These are phyloP conservation scores for Hypercompe scribonia DNA, from an alignment of 2,888 invertebrate genomes.

Conservation along the genomic window DNA sequence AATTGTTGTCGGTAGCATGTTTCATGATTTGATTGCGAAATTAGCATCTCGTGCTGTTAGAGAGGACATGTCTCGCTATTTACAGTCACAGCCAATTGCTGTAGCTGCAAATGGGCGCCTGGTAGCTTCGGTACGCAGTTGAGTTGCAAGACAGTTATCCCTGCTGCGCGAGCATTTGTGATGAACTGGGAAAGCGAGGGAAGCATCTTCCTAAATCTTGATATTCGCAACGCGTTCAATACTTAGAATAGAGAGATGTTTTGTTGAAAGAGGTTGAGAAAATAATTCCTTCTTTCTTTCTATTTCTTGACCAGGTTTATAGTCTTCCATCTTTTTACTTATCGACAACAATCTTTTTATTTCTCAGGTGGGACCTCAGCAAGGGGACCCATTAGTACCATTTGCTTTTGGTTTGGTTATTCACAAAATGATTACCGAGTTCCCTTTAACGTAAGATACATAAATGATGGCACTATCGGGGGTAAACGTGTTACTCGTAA, in stretches of 20 bases:
- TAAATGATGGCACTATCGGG: neutral
- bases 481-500: neutral
- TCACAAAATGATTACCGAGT: neutral
- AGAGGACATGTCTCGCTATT: no score
- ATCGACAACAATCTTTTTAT: neutral
- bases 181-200: neutral
- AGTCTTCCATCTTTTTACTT: neutral
- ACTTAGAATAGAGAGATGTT: no score
- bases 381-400: neutral
- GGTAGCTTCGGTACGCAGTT: neutral
- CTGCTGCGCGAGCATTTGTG: neutral
- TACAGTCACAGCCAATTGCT: no score
- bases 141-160: neutral
- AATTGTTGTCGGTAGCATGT: no score
- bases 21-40: no score
- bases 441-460: neutral
- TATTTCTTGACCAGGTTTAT: neutral
- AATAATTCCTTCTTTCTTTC: neutral
- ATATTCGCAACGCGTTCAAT: neutral
- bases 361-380: neutral
- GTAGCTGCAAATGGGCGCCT: no score
- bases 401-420: neutral
- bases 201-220: neutral
- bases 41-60: no score
- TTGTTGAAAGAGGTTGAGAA: neutral